phyloP scores from a whole-genome alignment of 2,797 vertebrate genomes.

The Molossus alvarezi region DNA sequence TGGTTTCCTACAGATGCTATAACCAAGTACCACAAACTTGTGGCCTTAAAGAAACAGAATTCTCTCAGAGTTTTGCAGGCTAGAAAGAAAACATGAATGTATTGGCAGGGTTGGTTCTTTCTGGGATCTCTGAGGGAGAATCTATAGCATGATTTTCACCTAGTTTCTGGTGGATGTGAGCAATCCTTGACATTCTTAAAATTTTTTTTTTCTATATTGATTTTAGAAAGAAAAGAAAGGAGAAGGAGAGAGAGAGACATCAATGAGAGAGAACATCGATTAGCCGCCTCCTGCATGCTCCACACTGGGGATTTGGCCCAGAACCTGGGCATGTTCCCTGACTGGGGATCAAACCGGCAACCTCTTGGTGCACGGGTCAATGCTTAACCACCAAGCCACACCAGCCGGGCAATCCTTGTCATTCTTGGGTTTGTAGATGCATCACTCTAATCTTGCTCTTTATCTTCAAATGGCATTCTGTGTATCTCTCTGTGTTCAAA shows the following conservation, averaged over 20 bases:
- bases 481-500: not conserved
- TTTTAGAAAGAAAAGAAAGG: too few relatives aligned
- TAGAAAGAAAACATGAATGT: not conserved
- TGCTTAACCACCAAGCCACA: too few relatives aligned
- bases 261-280: too few relatives aligned
- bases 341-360: too few relatives aligned
- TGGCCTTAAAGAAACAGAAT: not conserved
- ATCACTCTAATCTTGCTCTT: not conserved
- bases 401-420: not conserved
- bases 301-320: too few relatives aligned
- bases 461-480: not conserved
- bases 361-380: too few relatives aligned
- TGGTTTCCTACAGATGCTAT: not conserved
- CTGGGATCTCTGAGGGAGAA: not conserved
- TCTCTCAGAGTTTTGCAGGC: not conserved
- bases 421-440: not conserved
- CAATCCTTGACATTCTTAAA: not conserved
- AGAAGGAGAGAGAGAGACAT: too few relatives aligned
- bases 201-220: too few relatives aligned
- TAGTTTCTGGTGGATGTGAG: not conserved
- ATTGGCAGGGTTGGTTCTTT: not conserved
- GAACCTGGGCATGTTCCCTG: too few relatives aligned
- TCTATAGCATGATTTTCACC: not conserved
- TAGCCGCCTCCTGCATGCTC: too few relatives aligned
- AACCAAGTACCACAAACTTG: not conserved